Base-by-base conservation (phyloP, 2,797 vertebrate genomes). In the Syndactyla subalaris region DNA sequence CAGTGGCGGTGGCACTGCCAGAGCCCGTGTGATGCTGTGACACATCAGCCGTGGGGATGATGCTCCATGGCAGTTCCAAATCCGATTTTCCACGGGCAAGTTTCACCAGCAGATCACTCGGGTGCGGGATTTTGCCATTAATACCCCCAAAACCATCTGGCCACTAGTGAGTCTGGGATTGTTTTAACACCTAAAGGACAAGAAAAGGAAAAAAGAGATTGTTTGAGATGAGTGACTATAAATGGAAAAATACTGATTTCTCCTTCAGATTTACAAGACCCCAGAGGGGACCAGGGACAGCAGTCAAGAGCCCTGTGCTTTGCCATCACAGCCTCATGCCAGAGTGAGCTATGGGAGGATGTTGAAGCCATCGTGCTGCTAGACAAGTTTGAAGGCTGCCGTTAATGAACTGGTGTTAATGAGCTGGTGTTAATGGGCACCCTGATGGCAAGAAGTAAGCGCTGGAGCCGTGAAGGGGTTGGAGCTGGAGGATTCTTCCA, bases 381-480 rank as follows among this genome's bases (percentile, higher is more conserved):
- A 0, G 76, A 67, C 51, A 1, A 24, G 57, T 86, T 78, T 78
- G 70, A 66, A 86, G 32, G 34, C 41, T 73, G 68, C 7, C 46
- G 68, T 83, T 94, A 85, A 92, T 65, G 67, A 82, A 18, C 63
- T 73, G 83, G 20, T 78, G 88, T 75, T 91, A 91, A 91, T 65
- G 67, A 26, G 18, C 49, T 85, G 74, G 70, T 68, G 71, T 93
- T 93, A 90, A 90, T 34, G 62, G 80, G 86, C 76, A 72, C 66
- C 68, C 30, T 52, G 45, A 65, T 36, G 79, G 68, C 1, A 16
- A 80, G 65, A 71, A 54, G 57, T 51, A 36, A 46, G 81, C 1
- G 1, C 34, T 29, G 71, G 85, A 85, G 78, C 38, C 0, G 7
- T 29, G 84, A 49, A 59, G 87, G 49, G 30, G 36, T 61, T 4